Evolutionary conservation across 1,140 invertebrate genomes (phyloP), one percentile per base, ranked within the genome.

Genomic region (Mamestra configurata): DNA sequence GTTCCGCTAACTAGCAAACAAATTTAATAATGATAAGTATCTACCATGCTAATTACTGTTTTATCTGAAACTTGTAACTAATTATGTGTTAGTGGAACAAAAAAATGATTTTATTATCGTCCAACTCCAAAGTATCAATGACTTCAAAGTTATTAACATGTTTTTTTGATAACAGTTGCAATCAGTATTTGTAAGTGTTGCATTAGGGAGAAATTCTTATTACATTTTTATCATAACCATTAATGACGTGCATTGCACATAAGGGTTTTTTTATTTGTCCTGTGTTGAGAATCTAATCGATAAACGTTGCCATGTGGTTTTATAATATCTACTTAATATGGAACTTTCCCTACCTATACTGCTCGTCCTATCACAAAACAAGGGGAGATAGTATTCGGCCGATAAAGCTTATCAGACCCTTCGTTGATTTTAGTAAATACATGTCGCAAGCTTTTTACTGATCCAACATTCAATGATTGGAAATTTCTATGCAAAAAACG

Each of bases 51-150:
- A 71, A 68, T 68, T 53, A 71, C 22, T 11, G 3, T 20, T 51
- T 71, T 51, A 71, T 71, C 68, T 71, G 43, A 31, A 31, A 71
- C n/a, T 31, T 61, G 57, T 61, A n/a, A 66, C 46, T 20, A 18
- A 31, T 53, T 53, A 27, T 53, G 43, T 49, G 46, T 53, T 53
- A 71, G 20, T 31, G 18, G 68, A 53, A 35, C 24, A 71, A 51
- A 71, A 71, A 71, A 46, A 20, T n/a, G 8, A 1, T n/a, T 68
- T 31, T 35, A 15, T 70, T 71, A 71, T 71, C 68, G 46, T 31
- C 10, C 31, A 59, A 59, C 46, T 31, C 10, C 31, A 59, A 59
- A 53, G 46, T 31, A 53, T 53, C 68, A 71, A 70, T 71, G 68
- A 53, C 68, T 27, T 31, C 24, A 7, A 2, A 51, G 68, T 71